Base-by-base conservation (phyloP, 2,888 invertebrate genomes). In the Anarsia innoxiella region DNA sequence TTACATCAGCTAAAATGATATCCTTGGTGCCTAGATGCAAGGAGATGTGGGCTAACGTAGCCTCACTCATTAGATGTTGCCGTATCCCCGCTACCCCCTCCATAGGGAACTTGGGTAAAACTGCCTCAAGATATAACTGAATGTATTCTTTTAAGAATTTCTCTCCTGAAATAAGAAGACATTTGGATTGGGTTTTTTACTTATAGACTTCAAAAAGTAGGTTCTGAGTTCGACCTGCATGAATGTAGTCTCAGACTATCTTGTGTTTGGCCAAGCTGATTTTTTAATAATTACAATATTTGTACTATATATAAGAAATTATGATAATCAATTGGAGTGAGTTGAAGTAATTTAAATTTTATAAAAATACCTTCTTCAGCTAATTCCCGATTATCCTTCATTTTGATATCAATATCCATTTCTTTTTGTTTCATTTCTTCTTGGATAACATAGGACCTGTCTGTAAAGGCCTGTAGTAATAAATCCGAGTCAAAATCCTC, bases 21-120 rank as follows among this genome's bases (percentile, higher is more conserved):
- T 97, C 96, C 53, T 88, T 91, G 14, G 93, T 87, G 26, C 97
- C 97, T 40, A 98, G 85, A 56, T 93, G 87, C 2, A 65, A 69
- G 0, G 93, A 91, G 35, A 96, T 86, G 61, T 91, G 73, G 0
- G 93, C 88, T 6, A 97, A 68, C n/a, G 88, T 85, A 23, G 88
- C 84, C 39, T 89, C 88, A 27, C 88, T 88, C 27, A 88, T 82
- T 37, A 97, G 83, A 63, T 91, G 88, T 10, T 88, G 80, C 27
- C 80, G 66, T n/a, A 96, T 67, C 11, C 89, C 86, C 34, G 88
- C 87, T 31, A 93, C 89, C 32, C 95, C 92, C 61, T 93, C 91
- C 44, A 89, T 80, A 1, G 96, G 95, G 40, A 94, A 88, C 47
- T 87, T 87, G 2, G 94, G 93, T 41, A 92, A 79, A 13, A 88